Conservation (phyloP, 2,113 vertebrate species). For the Suricata suricatta region DNA sequence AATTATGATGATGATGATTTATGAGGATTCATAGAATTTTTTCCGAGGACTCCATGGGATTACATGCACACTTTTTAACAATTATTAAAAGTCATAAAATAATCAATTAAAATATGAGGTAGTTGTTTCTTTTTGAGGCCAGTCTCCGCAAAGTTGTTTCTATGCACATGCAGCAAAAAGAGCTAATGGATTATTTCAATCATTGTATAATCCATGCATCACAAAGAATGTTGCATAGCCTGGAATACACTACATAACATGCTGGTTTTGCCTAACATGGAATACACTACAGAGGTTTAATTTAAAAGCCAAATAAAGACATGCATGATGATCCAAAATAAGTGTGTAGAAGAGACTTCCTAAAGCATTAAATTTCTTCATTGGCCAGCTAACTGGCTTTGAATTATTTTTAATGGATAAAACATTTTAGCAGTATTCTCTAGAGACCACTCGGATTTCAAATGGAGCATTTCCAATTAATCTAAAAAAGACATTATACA, state of each 20-base stretch:
- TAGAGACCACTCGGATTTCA: conserved; percentile 62
- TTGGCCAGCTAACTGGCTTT: conserved; percentile 63
- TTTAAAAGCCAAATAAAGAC: conserved; percentile 39
- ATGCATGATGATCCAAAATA: conserved; percentile 25
- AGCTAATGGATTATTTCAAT: neutral
- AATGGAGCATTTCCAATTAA: conserved; percentile 73
- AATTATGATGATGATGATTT: neutral
- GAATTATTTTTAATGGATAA: conserved; percentile 73
- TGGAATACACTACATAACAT: neutral
- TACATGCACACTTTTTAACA: neutral
- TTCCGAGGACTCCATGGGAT: neutral
- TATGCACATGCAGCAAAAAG: neutral
- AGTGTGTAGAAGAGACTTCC: conserved; percentile 44
- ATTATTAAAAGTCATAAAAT: neutral
- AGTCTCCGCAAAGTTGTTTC: neutral
- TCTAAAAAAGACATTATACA: conserved; percentile 66
- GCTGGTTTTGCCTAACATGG: neutral
- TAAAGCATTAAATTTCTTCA: conserved; percentile 60
- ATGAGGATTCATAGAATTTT: neutral
- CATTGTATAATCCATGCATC: neutral
- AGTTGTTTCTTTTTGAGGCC: neutral
- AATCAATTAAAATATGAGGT: neutral
- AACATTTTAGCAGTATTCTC: conserved; percentile 52
- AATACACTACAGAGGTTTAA: neutral
- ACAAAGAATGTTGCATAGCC: neutral